These are phyloP conservation scores for Gobiocypris rarus DNA, from an alignment of 2,113 vertebrate genomes.

Conservation along the genomic window DNA sequence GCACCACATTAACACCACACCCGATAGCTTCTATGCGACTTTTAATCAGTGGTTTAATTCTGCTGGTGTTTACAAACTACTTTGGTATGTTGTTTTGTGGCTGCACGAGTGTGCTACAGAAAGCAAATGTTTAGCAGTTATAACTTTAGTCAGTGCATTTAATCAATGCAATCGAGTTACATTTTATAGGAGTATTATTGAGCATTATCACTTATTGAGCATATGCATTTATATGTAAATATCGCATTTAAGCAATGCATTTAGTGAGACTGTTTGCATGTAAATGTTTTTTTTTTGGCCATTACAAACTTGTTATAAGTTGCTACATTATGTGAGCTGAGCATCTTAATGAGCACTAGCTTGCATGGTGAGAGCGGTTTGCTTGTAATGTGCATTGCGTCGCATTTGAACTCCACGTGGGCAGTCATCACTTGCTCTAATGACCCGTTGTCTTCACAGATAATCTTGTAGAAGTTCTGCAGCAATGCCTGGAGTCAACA, in stretches of 20 bases:
- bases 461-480: neutral
- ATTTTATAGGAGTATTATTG: too few relatives aligned
- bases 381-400: constrained; percentile 4
- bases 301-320: neutral
- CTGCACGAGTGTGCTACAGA: neutral
- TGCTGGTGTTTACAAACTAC: neutral
- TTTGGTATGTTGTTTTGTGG: neutral
- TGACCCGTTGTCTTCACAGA: constrained; percentile 27
- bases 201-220: neutral
- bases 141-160: neutral
- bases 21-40: neutral
- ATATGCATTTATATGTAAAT: neutral
- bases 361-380: neutral
- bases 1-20: neutral
- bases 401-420: constrained; percentile 28
- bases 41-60: neutral
- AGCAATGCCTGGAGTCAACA: constrained; percentile 59
- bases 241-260: too few relatives aligned
- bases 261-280: neutral
- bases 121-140: neutral
- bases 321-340: neutral
- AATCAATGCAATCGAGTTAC: neutral
- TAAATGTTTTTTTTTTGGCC: neutral
- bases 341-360: neutral
- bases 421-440: neutral